A percentile compares a stretch with the other conserved stretches of the same genome.
These are phyloP conservation scores for Cactoblastis cactorum DNA, from an alignment of 2,888 invertebrate species.

Conservation along the genomic window DNA sequence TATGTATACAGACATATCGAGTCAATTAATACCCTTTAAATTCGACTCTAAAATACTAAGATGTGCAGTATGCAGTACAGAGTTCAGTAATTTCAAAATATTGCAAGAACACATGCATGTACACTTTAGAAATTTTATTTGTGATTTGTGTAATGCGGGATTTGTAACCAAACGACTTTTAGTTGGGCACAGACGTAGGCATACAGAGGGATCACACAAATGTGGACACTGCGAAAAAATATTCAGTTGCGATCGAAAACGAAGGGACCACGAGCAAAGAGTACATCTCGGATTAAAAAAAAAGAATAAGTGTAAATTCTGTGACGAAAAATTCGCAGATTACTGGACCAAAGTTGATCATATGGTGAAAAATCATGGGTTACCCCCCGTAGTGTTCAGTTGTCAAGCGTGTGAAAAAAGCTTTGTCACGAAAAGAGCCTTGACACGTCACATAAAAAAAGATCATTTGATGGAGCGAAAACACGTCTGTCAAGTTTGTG, in stretches of 20 bases:
- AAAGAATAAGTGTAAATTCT: constrained; percentile 42
- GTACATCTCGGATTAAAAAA: constrained; percentile 36
- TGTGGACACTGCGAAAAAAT: constrained; percentile 60
- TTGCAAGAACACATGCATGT: constrained; percentile 39
- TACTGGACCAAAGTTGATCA: constrained; percentile 43
- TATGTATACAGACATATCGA: constrained; percentile 35
- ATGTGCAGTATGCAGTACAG: constrained; percentile 35
- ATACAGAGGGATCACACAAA: constrained; percentile 42
- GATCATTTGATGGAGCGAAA: constrained; percentile 49
- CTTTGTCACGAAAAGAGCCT: constrained; percentile 39
- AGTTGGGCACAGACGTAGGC: constrained; percentile 28
- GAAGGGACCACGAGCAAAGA: constrained; percentile 33
- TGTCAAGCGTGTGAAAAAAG: constrained; percentile 48
- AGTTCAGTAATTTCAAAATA: constrained; percentile 32
- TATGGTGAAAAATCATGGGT: constrained; percentile 36
- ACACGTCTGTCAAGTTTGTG: constrained; percentile 40
- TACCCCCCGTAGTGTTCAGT: constrained; percentile 34
- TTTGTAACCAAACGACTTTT: constrained; percentile 29
- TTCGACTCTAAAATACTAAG: constrained; percentile 35
- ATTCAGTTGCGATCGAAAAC: constrained; percentile 42
- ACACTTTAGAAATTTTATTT: constrained; percentile 35
- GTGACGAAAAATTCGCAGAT: constrained; percentile 43
- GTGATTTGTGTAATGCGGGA: constrained; percentile 34
- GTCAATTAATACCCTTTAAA: constrained; percentile 50
- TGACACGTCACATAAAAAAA: constrained; percentile 44